A percentile compares a stretch with the other conserved stretches of the same genome.
These are phyloP conservation scores for Thripadectes ignobilis DNA, from an alignment of 2,797 vertebrate genomes.

Conservation along the genomic window DNA sequence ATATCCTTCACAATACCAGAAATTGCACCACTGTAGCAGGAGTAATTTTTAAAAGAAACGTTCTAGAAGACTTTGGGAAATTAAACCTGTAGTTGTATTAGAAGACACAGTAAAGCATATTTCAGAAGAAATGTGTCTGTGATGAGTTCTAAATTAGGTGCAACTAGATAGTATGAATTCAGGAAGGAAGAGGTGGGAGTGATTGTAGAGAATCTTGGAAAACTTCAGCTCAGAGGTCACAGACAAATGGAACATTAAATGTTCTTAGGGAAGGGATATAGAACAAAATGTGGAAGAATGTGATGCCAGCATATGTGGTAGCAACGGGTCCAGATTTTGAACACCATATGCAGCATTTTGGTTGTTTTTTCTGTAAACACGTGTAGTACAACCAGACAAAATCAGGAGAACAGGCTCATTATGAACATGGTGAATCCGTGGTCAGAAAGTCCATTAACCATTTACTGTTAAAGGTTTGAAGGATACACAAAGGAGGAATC, in stretches of 20 bases:
- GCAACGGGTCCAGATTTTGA: not conserved
- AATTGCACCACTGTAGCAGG: not conserved
- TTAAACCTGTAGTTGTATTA: not conserved
- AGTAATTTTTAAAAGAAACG: not conserved
- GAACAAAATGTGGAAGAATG: not conserved
- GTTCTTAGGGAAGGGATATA: not conserved
- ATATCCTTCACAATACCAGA: not conserved
- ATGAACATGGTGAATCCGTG: not conserved
- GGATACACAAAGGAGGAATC: not conserved
- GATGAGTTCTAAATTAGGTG: not conserved
- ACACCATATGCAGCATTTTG: not conserved
- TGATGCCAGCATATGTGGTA: not conserved
- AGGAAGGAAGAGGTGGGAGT: not conserved
- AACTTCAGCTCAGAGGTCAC: not conserved
- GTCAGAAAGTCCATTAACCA: not conserved
- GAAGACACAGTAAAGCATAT: not conserved
- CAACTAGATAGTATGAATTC: not conserved
- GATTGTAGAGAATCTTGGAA: not conserved
- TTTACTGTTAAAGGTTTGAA: not conserved
- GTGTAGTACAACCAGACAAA: not conserved
- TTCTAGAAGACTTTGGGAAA: not conserved
- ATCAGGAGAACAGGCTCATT: not conserved
- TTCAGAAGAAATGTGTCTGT: not conserved
- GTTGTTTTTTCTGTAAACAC: not conserved
- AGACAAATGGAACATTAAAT: not conserved